Evolutionary conservation across 2,888 invertebrate species (phyloP), one percentile per base, ranked within the genome.

Genomic region (Drosophila atroscutellata): DNA sequence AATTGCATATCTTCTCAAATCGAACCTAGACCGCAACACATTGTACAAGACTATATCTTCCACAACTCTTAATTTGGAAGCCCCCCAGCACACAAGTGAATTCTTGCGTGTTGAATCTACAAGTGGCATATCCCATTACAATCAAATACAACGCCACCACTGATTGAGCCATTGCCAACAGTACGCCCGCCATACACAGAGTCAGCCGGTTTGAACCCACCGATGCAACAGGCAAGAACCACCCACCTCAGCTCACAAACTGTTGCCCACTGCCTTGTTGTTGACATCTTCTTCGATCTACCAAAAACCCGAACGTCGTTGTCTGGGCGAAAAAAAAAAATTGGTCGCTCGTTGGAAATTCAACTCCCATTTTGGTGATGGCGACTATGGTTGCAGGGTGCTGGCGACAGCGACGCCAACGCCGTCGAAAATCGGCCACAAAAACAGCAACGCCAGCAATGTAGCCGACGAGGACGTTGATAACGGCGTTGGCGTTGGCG

Each of bases 391-490:
- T 18, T 15, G 39, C 28, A 7, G 13, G 39, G 42, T 37, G 30
- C 26, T 45, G 63, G 34, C 18, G 62, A 52, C 39, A 70, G 57
- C 42, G 50, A 45, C 42, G 64, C 52, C 72, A 65, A 72, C 72
- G 75, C 73, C 83, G 81, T 86, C 91, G 88, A 91, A 90, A 90
- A 91, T 89, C 84, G 90, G 86, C 86, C 87, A 84, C 91, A 86
- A 89, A 85, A 87, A 80, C 78, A 85, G 83, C 84, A 47, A 81
- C 59, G 64, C 26, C 67, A 72, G 70, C 58, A 63, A 49, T 39
- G 57, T 37, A 58, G 62, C 50, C 59, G 66, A 75, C 52, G 50
- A 63, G 61, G 64, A 55, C 59, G 57, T 13, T 49, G 55, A 64
- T 63, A 57, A 76, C 73, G 74, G 76, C 36, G 52, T 26, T 54